These are phyloP conservation scores for Drosophila azteca DNA, from an alignment of 1,140 invertebrate genomes.

Conservation along the genomic window DNA sequence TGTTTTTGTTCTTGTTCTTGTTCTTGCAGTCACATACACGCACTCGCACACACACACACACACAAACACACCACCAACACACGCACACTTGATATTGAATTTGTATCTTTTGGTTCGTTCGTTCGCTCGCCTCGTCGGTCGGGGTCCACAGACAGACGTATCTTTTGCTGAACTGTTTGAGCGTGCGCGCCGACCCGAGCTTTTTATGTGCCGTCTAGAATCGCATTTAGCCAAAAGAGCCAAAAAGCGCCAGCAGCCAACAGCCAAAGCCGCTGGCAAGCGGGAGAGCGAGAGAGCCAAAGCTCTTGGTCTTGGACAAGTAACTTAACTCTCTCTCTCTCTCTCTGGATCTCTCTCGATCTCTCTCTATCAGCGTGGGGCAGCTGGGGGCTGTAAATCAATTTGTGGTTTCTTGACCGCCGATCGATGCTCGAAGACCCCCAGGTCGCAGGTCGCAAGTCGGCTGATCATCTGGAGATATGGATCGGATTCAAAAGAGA, in stretches of 20 bases:
- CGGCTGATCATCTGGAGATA: no score
- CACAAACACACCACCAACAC: conserved; percentile 1
- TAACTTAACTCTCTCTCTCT: conserved; percentile 14
- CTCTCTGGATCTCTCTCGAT: conserved; percentile 1
- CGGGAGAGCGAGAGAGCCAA: neutral
- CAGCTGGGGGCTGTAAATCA: conserved; percentile 50
- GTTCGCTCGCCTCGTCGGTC: conserved; percentile 38
- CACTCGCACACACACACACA: conserved; percentile 13
- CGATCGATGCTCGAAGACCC: conserved; percentile 22
- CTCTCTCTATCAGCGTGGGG: neutral
- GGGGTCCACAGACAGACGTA: conserved; percentile 76
- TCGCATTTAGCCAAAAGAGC: conserved; percentile 37
- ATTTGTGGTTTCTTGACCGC: conserved; percentile 51
- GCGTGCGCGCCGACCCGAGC: conserved; percentile 70
- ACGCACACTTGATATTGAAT: no score
- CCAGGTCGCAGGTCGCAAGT: neutral
- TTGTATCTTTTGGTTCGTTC: conserved; percentile 18
- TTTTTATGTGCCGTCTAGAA: conserved; percentile 81
- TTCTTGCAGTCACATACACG: conserved; percentile 9
- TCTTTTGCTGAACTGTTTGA: conserved; percentile 75
- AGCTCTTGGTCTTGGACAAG: neutral
- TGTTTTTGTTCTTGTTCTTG: neutral
- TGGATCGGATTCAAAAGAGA: neutral
- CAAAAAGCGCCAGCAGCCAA: conserved; percentile 7
- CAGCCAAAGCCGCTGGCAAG: neutral